Evolutionary conservation across 2,888 invertebrate genomes (phyloP).

Genomic region (Diadromus collaris): DNA sequence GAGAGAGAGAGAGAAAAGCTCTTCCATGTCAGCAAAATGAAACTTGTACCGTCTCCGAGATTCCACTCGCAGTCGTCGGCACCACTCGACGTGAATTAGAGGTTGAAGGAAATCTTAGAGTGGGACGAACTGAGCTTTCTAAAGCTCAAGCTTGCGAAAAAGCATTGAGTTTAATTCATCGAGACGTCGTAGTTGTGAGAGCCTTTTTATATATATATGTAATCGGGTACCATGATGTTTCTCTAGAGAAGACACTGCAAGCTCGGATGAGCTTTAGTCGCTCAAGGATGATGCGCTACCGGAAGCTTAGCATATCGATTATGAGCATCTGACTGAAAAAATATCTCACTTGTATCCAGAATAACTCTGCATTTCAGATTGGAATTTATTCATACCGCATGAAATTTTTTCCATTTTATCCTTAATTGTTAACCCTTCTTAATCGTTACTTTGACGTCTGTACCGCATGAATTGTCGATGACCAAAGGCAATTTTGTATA

Average conservation of each 20-base stretch:
- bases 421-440: no score
- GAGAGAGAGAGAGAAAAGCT: not conserved
- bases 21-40: slow-evolving; percentile 2
- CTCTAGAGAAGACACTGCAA: not conserved
- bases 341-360: not conserved
- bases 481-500: not conserved
- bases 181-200: not conserved
- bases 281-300: no score
- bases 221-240: not conserved
- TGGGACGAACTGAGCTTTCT: not conserved
- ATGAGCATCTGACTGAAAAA: not conserved
- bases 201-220: not conserved
- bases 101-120: not conserved
- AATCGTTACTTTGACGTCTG: no score
- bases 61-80: not conserved
- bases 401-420: no score
- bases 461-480: not conserved
- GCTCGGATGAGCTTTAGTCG: not conserved
- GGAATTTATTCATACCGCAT: no score
- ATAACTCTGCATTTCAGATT: no score
- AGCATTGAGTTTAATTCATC: not conserved
- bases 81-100: not conserved
- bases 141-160: not conserved
- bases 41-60: not conserved
- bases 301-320: not conserved